Evolutionary conservation across 2,113 vertebrate species (phyloP).

Genomic region (Myrmecophaga tridactyla): DNA sequence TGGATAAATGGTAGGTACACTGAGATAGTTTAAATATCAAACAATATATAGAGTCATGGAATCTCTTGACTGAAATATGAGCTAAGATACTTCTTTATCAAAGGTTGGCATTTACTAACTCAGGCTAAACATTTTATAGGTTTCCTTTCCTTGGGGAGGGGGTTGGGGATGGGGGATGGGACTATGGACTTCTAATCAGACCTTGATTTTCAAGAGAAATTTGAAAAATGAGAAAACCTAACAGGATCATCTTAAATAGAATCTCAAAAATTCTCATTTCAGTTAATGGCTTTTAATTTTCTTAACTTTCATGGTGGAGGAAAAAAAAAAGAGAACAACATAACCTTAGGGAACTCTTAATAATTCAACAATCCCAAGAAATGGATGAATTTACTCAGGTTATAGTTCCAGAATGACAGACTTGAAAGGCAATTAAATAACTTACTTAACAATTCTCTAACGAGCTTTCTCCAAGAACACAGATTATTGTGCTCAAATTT

Average conservation of each 20-base stretch:
- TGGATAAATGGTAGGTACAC: neutral
- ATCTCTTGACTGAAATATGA: too few species aligned
- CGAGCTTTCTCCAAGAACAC: neutral
- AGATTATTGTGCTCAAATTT: neutral
- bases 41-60: fast-evolving
- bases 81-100: fast-evolving
- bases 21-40: fast-evolving
- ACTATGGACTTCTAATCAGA: neutral
- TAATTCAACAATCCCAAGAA: neutral
- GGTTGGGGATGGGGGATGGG: too few species aligned
- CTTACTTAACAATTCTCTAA: neutral
- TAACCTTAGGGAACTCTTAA: neutral
- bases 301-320: neutral
- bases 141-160: too few species aligned
- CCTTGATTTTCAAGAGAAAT: neutral
- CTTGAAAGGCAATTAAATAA: neutral
- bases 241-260: neutral
- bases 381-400: neutral
- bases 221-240: too few species aligned
- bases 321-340: neutral
- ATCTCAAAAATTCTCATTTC: neutral
- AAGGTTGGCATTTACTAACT: fast-evolving
- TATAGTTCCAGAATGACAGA: neutral
- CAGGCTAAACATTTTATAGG: fast-evolving
- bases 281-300: neutral